Conservation (phyloP, 2,113 vertebrate species). For the Addax nasomaculatus region DNA sequence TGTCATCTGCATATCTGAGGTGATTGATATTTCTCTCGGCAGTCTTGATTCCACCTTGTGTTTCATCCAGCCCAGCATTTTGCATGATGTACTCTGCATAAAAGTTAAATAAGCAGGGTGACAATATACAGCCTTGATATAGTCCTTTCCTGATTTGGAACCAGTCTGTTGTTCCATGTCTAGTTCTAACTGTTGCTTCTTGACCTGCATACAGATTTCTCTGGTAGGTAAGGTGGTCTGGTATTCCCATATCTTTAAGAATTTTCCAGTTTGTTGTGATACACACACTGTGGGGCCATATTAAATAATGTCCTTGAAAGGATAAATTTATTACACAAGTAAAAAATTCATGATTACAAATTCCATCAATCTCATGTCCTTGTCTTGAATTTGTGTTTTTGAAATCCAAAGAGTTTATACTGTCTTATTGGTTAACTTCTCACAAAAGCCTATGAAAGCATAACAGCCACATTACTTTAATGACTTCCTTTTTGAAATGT, state of each 20-base stretch:
- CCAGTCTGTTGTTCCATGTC: background rate
- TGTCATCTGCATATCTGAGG: background rate
- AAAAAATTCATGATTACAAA: conserved; percentile 76
- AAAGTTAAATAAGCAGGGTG: background rate
- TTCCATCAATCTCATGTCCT: conserved; percentile 75
- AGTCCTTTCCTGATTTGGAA: background rate
- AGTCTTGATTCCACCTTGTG: background rate
- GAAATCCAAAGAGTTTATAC: conserved; percentile 77
- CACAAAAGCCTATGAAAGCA: conserved; percentile 70
- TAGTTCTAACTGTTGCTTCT: background rate
- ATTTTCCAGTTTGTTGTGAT: background rate
- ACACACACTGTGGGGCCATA: conserved; percentile 59
- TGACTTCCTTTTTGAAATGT: conserved; percentile 77
- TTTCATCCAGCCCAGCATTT: background rate
- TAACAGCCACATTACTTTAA: conserved; percentile 73
- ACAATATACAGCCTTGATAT: background rate
- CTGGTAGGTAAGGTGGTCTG: background rate
- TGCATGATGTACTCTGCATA: background rate
- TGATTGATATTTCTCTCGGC: background rate
- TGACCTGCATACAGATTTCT: background rate
- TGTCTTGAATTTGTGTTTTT: conserved; percentile 72
- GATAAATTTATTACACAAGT: conserved; percentile 78
- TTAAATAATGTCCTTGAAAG: conserved; percentile 81
- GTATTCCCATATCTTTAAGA: background rate
- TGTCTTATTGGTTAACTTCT: conserved; percentile 77